Evolutionary conservation across 2,888 invertebrate genomes (phyloP).

Genomic region (Falcaria lacertinaria): DNA sequence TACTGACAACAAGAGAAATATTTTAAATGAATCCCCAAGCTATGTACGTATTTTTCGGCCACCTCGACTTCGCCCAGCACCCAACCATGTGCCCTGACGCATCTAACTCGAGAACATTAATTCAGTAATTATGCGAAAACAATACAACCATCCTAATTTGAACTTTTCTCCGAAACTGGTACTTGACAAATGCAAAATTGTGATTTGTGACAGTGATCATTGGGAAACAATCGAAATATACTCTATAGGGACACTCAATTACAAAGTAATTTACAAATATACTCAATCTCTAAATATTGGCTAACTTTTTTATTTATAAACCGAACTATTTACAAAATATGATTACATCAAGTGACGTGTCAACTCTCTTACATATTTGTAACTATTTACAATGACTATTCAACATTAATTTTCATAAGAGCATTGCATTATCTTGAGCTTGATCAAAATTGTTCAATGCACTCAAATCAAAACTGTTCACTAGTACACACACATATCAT

Average conservation of each 20-base stretch:
- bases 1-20: too few relatives aligned
- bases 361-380: slow-evolving; percentile 63
- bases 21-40: too few relatives aligned
- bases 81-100: slow-evolving; percentile 60
- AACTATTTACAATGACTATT: slow-evolving; percentile 78
- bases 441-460: slow-evolving; percentile 72
- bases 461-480: slow-evolving; percentile 47
- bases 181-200: slow-evolving; percentile 65
- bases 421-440: slow-evolving; percentile 74
- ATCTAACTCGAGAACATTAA: slow-evolving; percentile 43
- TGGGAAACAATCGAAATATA: slow-evolving; percentile 64
- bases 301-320: slow-evolving; percentile 65
- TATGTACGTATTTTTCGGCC: slow-evolving; percentile 30
- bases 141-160: slow-evolving; percentile 63
- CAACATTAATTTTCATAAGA: slow-evolving; percentile 64
- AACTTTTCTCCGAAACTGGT: slow-evolving; percentile 50
- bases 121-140: slow-evolving; percentile 60
- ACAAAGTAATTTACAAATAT: slow-evolving; percentile 75
- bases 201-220: slow-evolving; percentile 75
- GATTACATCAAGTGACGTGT: slow-evolving; percentile 60
- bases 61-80: slow-evolving; percentile 34
- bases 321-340: slow-evolving; percentile 74
- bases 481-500: slow-evolving; percentile 28
- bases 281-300: slow-evolving; percentile 68
- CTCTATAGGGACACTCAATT: slow-evolving; percentile 68